These are phyloP conservation scores for Carcharodon carcharias DNA, from an alignment of 2,797 vertebrate genomes.

Conservation along the genomic window DNA sequence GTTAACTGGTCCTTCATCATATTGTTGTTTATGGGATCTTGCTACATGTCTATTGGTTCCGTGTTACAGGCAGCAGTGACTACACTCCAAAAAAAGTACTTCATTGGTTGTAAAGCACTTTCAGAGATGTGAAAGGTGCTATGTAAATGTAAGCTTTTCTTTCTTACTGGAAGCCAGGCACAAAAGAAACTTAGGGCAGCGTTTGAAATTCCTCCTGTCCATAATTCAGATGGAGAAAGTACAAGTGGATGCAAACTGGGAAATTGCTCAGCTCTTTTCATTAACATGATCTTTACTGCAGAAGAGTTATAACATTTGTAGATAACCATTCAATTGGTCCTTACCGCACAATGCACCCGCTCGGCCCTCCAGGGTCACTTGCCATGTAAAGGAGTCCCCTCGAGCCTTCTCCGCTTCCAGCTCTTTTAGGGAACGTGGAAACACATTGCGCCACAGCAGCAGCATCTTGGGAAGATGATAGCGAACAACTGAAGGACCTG, in stretches of 20 bases:
- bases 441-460: conserved; percentile 91
- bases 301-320: not conserved
- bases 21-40: not conserved
- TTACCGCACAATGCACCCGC: conserved; percentile 95
- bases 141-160: not conserved
- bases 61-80: not conserved
- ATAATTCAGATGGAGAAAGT: not conserved
- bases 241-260: not conserved
- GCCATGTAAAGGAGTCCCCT: conserved; percentile 96
- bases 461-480: conserved; percentile 98
- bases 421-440: conserved; percentile 94
- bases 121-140: not conserved
- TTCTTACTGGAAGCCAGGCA: not conserved
- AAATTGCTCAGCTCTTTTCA: not conserved
- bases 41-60: not conserved
- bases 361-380: conserved; percentile 92
- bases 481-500: conserved; percentile 88
- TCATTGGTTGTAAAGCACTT: not conserved
- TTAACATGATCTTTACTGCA: not conserved
- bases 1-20: not conserved
- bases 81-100: not conserved
- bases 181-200: not conserved
- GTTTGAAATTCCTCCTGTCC: not conserved
- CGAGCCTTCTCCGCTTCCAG: conserved; percentile 92
- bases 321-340: conserved; percentile 34